phyloP scores from a whole-genome alignment of 1,140 invertebrate genomes.

The Euura saliciscinereae region DNA sequence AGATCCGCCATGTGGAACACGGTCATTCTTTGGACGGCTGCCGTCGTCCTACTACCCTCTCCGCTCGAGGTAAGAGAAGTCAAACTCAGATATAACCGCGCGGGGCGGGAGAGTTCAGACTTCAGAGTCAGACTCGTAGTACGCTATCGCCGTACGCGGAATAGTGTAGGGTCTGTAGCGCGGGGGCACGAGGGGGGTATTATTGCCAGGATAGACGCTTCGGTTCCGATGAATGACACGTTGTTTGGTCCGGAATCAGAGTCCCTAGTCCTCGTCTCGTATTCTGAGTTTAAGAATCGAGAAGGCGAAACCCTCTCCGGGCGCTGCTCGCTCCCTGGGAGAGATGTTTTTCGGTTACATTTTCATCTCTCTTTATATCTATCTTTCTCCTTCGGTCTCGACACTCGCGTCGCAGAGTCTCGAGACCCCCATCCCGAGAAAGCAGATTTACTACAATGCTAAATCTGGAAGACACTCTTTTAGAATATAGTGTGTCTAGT shows the following conservation, averaged over 20 bases:
- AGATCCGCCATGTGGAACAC: constrained; percentile 47
- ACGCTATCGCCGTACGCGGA: too few species aligned
- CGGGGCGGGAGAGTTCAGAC: background rate
- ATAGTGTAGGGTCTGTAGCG: too few species aligned
- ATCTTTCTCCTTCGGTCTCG: background rate
- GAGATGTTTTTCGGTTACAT: constrained; percentile 31
- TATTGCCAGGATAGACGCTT: background rate
- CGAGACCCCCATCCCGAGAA: background rate
- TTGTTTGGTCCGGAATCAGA: constrained; percentile 34
- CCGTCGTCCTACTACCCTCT: constrained; percentile 48
- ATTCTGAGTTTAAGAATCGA: constrained; percentile 6
- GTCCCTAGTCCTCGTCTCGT: constrained; percentile 24
- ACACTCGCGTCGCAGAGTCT: background rate
- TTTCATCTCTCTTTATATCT: constrained; percentile 15
- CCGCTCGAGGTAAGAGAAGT: constrained; percentile 49
- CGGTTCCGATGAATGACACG: constrained; percentile 42
- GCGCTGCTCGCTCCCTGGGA: constrained; percentile 41
- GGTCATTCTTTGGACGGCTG: constrained; percentile 51
- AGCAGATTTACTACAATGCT: constrained; percentile 31
- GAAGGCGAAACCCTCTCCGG: too few species aligned
- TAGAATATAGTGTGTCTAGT: constrained; percentile 34
- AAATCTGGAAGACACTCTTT: constrained; percentile 46
- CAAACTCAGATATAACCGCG: background rate
- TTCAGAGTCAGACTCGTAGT: background rate
- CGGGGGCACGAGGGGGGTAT: too few species aligned